phyloP scores from a whole-genome alignment of 30 jellyfish, hydroid and myxozoan genomes.

The Catostylus mosaicus region DNA sequence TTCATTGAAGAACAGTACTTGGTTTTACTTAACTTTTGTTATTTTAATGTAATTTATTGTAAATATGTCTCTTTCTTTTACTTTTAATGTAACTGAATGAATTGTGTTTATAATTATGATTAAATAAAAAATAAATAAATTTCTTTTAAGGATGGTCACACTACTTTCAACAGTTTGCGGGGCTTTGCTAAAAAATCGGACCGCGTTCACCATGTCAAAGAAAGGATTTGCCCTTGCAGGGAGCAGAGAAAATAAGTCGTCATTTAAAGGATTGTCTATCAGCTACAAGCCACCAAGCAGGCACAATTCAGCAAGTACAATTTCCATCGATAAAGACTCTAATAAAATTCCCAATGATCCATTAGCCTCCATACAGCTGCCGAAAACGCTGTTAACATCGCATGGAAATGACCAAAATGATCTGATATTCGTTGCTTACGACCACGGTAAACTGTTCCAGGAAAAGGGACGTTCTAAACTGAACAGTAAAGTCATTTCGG shows the following conservation, averaged over 20 bases:
- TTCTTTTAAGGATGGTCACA: slow-evolving; percentile 46
- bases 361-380: slow-evolving; percentile 40
- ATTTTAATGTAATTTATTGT: too few relatives aligned
- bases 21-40: too few relatives aligned
- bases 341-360: neutral
- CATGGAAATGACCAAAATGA: slow-evolving; percentile 7
- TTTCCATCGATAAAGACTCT: slow-evolving; percentile 33
- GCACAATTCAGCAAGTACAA: neutral
- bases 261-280: slow-evolving; percentile 33
- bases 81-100: too few relatives aligned
- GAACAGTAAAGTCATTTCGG: slow-evolving; percentile 58
- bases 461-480: slow-evolving; percentile 38
- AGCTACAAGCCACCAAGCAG: slow-evolving; percentile 40
- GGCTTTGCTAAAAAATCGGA: slow-evolving; percentile 33
- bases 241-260: slow-evolving; percentile 34
- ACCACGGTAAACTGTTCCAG: slow-evolving; percentile 56
- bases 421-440: slow-evolving; percentile 48
- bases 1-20: too few relatives aligned
- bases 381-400: slow-evolving; percentile 17
- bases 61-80: too few relatives aligned
- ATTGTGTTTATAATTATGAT: too few relatives aligned
- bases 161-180: slow-evolving; percentile 49
- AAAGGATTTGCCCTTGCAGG: slow-evolving; percentile 67
- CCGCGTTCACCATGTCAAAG: slow-evolving; percentile 26
- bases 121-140: too few relatives aligned